Base-by-base conservation (phyloP, 2,113 vertebrate genomes). In the Daphoenositta chrysoptera region DNA sequence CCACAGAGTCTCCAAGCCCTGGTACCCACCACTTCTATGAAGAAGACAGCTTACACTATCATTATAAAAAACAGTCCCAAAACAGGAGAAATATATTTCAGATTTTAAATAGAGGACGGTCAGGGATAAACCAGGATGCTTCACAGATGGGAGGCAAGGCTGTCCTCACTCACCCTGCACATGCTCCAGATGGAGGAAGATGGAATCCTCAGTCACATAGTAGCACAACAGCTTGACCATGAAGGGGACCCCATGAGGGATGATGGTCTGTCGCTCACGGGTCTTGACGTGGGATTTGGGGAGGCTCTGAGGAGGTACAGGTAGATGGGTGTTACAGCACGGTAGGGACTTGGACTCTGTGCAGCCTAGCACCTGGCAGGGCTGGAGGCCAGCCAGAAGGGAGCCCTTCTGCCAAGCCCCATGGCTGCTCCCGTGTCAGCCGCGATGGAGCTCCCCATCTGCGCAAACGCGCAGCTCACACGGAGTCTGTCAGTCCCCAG, bases 221-320 rank as follows among this genome's bases (percentile, higher is more conserved):
- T 99, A 99, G 87, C 98, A 97, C 65, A 99, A 96, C 93, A 99
- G 95, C 97, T 98, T 99, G 4, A 99, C 98, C 99, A 99, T 99
- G 96, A 98, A 99, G 27, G 99, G 99, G 24, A 99, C 98, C 1
- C 98, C 99, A 53, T 99, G 99, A 11, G 99, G 99, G 95, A 99
- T 99, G 97, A 99, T 98, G 45, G 99, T 99, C 65, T 98, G 98
- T 56, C 98, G 98, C 51, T 98, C 98, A 58, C 97, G 98, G 86
- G 97, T 99, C 51, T 98, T 98, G 94, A 97, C 79, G 7, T 98
- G 98, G 21, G 98, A 99, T 96, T 99, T 99, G n/a, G 98, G 97
- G 81, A 99, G 98, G 94, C 99, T 99, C 99, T 99, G 96, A 65
- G 82, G 73, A 79, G n/a, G 51, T 12, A 85, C 20, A 85, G 16